A percentile compares a stretch with the other conserved stretches of the same genome.
phyloP scores from a whole-genome alignment of 2,113 vertebrate genomes.

The Rhombomys opimus region DNA sequence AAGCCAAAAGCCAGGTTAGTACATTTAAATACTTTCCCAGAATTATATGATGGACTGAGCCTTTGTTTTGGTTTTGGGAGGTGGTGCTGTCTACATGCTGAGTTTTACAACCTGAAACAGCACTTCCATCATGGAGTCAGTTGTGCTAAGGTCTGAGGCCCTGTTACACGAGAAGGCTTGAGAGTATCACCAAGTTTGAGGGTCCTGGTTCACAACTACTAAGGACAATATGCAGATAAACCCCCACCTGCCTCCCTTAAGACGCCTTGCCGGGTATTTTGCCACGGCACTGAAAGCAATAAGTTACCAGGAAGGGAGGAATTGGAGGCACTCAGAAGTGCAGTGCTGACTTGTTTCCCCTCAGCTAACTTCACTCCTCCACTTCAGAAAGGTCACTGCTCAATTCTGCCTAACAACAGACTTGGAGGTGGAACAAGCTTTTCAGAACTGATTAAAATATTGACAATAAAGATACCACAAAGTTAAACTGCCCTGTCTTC shows the following conservation, averaged over 20 bases:
- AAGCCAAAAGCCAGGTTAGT: background rate
- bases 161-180: background rate
- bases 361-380: background rate
- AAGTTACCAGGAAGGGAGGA: background rate
- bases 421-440: constrained; percentile 2
- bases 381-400: background rate
- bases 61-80: background rate
- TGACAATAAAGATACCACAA: constrained; percentile 30
- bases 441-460: constrained; percentile 38
- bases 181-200: background rate
- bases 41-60: background rate
- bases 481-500: constrained; percentile 2
- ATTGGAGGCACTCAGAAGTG: background rate
- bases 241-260: background rate
- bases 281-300: too few species aligned
- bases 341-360: background rate
- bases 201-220: background rate
- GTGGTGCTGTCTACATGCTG: background rate
- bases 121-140: background rate
- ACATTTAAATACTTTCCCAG: background rate
- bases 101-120: background rate
- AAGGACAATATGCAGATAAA: background rate
- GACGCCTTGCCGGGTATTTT: background rate
- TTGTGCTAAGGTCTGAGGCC: background rate
- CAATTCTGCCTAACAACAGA: background rate